These are phyloP conservation scores for Aricia artaxerxes DNA, from an alignment of 2,888 invertebrate species.

Conservation along the genomic window DNA sequence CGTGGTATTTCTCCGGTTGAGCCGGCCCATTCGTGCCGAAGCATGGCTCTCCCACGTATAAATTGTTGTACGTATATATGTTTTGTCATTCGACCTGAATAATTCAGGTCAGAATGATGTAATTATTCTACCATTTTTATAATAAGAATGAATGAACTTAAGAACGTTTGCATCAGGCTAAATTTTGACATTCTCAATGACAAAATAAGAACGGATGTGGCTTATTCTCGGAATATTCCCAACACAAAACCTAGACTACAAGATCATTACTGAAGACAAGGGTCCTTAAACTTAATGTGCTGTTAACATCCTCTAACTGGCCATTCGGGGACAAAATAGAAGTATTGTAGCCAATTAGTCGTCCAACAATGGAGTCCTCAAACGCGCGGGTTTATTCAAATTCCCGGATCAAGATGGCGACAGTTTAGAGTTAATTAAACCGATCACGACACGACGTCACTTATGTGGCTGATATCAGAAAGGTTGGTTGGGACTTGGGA, in stretches of 20 bases:
- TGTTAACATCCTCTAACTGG: constrained; percentile 28
- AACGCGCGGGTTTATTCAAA: constrained; percentile 48
- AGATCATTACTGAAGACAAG: constrained; percentile 24
- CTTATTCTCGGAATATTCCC: background rate
- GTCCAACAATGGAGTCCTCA: constrained; percentile 42
- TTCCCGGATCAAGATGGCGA: constrained; percentile 52
- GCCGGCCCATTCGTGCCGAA: no score
- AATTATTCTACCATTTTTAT: no score
- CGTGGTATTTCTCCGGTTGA: no score
- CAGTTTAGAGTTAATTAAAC: constrained; percentile 64
- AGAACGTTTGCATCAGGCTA: background rate
- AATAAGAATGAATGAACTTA: background rate
- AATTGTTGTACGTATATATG: no score
- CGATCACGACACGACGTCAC: constrained; percentile 60
- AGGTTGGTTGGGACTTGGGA: constrained; percentile 32
- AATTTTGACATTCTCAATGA: background rate
- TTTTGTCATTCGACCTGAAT: no score
- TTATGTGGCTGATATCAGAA: constrained; percentile 44
- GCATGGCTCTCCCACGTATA: no score
- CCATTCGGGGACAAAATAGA: constrained; percentile 34
- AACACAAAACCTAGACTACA: constrained; percentile 11
- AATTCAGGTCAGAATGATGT: no score
- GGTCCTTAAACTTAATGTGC: constrained; percentile 21
- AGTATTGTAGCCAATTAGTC: constrained; percentile 38
- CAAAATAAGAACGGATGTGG: background rate